A percentile compares a stretch with the other conserved stretches of the same genome.
These are phyloP conservation scores for Cepaea hortensis DNA, from an alignment of 2,888 invertebrate genomes.

Conservation along the genomic window DNA sequence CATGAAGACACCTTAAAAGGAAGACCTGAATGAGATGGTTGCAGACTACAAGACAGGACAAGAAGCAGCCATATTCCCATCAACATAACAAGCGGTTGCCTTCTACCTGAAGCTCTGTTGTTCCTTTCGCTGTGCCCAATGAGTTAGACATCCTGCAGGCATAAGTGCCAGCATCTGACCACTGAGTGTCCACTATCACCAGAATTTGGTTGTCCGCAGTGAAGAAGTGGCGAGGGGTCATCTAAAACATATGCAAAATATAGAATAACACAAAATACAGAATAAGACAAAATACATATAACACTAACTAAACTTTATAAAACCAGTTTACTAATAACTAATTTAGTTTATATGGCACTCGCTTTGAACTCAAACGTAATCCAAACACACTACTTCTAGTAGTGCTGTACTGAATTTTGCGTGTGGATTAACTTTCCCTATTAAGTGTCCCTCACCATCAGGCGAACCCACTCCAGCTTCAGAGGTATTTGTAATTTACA, in stretches of 20 bases:
- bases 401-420: too few species aligned
- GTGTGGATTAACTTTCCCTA: too few species aligned
- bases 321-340: background rate
- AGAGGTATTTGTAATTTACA: too few species aligned
- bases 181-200: slow-evolving; percentile 88
- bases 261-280: background rate
- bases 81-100: background rate
- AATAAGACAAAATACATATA: background rate
- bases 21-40: too few species aligned
- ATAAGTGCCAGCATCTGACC: slow-evolving; percentile 89
- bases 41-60: too few species aligned
- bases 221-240: slow-evolving; percentile 88
- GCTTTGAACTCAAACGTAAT: too few species aligned
- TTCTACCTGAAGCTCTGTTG: slow-evolving; percentile 84
- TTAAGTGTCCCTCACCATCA: too few species aligned
- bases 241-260: slow-evolving; percentile 4
- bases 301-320: background rate
- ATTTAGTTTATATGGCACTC: background rate
- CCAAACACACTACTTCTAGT: too few species aligned
- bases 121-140: slow-evolving; percentile 85
- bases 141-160: slow-evolving; percentile 93
- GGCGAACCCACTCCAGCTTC: too few species aligned
- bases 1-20: too few species aligned
- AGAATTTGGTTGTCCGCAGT: slow-evolving; percentile 91
- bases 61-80: too few species aligned